Conservation (phyloP, 2,797 vertebrate species). For the Silurus aristotelis region DNA sequence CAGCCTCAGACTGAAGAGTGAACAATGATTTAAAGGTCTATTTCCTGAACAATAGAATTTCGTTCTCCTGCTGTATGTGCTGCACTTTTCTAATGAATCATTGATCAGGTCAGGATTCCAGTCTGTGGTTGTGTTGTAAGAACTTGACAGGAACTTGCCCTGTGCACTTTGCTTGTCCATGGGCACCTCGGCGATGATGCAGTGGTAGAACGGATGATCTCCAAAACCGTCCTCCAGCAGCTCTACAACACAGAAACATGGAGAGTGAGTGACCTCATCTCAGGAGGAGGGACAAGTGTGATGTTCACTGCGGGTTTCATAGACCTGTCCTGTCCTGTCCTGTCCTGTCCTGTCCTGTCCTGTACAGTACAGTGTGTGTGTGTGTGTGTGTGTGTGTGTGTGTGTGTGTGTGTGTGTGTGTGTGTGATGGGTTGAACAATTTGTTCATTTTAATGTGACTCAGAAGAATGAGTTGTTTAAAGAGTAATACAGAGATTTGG, state of each 20-base stretch:
- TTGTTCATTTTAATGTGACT: too few relatives aligned
- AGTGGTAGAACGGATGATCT: constrained; percentile 78
- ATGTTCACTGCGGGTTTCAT: not conserved
- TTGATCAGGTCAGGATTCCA: too few relatives aligned
- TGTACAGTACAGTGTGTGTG: not conserved
- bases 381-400: not conserved
- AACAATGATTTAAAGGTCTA: not conserved
- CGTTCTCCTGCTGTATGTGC: too few relatives aligned
- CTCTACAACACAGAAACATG: constrained; percentile 62
- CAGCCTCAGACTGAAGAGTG: not conserved
- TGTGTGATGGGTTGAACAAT: too few relatives aligned
- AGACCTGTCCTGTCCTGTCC: not conserved
- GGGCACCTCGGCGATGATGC: constrained; percentile 71
- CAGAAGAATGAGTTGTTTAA: too few relatives aligned
- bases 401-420: too few relatives aligned
- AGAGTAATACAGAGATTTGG: too few relatives aligned
- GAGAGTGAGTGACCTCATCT: not conserved
- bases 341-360: too few relatives aligned
- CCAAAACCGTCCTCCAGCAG: constrained; percentile 81
- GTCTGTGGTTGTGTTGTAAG: not conserved
- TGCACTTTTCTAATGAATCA: not conserved
- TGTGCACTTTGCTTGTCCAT: constrained; percentile 60
- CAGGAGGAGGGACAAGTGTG: not conserved
- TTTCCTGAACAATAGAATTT: too few relatives aligned
- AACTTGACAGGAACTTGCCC: constrained; percentile 52